These are phyloP conservation scores for Zaprionus nigranus DNA, from an alignment of 1,140 invertebrate genomes.

Conservation along the genomic window DNA sequence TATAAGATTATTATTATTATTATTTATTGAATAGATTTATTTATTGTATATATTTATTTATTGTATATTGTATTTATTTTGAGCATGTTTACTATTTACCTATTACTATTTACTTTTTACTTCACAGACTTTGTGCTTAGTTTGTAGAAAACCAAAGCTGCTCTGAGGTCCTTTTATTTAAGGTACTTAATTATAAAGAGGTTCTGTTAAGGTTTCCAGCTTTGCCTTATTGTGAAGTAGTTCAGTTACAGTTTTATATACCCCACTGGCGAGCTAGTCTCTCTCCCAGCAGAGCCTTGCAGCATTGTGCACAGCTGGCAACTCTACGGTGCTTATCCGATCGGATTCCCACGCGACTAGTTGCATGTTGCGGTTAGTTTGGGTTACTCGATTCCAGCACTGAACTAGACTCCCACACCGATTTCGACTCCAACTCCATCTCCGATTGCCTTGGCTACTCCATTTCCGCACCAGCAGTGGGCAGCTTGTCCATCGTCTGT, in stretches of 20 bases:
- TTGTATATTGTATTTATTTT: too few species aligned
- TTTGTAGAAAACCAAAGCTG: too few species aligned
- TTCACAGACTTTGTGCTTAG: too few species aligned
- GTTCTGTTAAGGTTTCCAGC: too few species aligned
- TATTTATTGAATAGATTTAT: too few species aligned
- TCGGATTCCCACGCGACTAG: conserved; percentile 35
- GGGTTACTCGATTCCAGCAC: conserved; percentile 1
- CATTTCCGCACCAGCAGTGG: neutral
- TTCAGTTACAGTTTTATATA: neutral
- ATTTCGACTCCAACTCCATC: conserved; percentile 2
- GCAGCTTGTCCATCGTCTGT: conserved; percentile 9
- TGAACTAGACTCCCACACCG: conserved; percentile 1
- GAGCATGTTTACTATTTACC: too few species aligned
- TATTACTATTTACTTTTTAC: too few species aligned
- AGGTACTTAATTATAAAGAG: too few species aligned
- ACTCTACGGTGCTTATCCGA: conserved; percentile 3
- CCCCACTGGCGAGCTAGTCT: neutral
- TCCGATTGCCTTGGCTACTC: neutral
- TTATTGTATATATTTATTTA: too few species aligned
- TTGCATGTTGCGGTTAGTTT: conserved; percentile 47
- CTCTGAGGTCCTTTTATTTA: too few species aligned
- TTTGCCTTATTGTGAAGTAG: neutral
- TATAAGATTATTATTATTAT: too few species aligned
- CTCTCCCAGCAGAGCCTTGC: neutral
- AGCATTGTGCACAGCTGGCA: conserved; percentile 1